Percentiles rank a stretch among this genome's conserved stretches.
Conservation (phyloP, 1,140 invertebrate species). For the Trichoplusia ni region DNA sequence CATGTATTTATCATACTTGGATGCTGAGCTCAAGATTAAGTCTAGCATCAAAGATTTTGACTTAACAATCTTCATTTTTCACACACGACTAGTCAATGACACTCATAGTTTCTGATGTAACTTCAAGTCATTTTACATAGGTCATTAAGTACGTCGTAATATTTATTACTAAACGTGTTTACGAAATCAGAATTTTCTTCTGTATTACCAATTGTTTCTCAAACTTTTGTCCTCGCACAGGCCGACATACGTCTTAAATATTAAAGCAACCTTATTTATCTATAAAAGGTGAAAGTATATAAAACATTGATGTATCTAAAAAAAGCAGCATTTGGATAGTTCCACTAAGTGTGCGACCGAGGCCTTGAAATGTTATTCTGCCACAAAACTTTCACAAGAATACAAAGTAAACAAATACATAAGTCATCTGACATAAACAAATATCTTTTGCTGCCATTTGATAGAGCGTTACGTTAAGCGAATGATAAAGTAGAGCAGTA, state of each 20-base stretch:
- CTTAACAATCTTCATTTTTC: too few species aligned
- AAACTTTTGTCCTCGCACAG: too few species aligned
- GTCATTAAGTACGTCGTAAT: too few species aligned
- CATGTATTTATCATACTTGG: background rate
- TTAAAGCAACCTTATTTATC: background rate
- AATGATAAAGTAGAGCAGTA: too few species aligned
- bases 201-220: too few species aligned
- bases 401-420: constrained; percentile 5
- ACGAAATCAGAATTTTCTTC: too few species aligned
- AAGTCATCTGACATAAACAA: background rate
- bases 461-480: too few species aligned
- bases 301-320: background rate
- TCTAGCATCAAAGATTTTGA: background rate
- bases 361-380: constrained; percentile 19
- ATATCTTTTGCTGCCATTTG: background rate
- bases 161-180: too few species aligned
- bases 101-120: too few species aligned
- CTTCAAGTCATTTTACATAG: too few species aligned
- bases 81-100: too few species aligned
- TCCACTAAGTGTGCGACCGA: background rate
- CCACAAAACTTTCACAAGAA: constrained; percentile 19
- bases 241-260: too few species aligned
- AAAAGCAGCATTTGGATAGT: background rate
- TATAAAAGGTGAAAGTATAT: constrained; percentile 20
- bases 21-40: background rate